Evolutionary conservation across 2,113 vertebrate genomes (phyloP), one percentile per base, ranked within the genome.

Genomic region (Rhinichthys klamathensis): DNA sequence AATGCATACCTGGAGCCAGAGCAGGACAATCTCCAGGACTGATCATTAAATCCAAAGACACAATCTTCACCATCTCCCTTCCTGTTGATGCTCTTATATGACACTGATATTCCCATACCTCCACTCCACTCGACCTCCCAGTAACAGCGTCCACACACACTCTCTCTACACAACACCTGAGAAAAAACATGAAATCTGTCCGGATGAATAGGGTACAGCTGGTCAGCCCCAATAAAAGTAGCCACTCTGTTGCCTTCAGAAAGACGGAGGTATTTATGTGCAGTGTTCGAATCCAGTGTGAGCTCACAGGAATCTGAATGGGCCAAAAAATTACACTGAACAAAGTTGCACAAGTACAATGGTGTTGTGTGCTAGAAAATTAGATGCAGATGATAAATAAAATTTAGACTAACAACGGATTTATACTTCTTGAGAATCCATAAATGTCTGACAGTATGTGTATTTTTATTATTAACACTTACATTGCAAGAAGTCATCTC

Each of bases 1-100:
- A 41, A 41, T 0, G 7, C 38, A 41, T 0, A 0, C 38, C 1
- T 41, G 38, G 38, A 41, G 0, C 8, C 0, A 41, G 38, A 41
- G 38, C 38, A 41, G 7, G 38, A 41, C 38, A 41, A 41, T 41
- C 38, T 41, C 38, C 38, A 41, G 0, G 38, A 41, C 0, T 41
- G 38, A 41, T 41, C 38, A 8, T 41, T 41, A 41, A 41, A 41
- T 41, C 38, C 38, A 41, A 41, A 41, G 7, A 41, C 38, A 41
- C 38, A 41, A 41, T 41, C 38, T 0, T 8, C 38, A 41, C 38
- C 7, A 8, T 41, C 38, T 41, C 38, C 38, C 1, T 41, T 41
- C 1, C 38, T 41, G 7, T 7, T 8, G 38, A 41, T 41, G 38
- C 38, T 41, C 38, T 41, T 41, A 8, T 41, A 41, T 41, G 38